Percentiles rank a stretch among this genome's conserved stretches.
phyloP scores from a whole-genome alignment of 2,113 vertebrate species.

The Sebastes fasciatus region DNA sequence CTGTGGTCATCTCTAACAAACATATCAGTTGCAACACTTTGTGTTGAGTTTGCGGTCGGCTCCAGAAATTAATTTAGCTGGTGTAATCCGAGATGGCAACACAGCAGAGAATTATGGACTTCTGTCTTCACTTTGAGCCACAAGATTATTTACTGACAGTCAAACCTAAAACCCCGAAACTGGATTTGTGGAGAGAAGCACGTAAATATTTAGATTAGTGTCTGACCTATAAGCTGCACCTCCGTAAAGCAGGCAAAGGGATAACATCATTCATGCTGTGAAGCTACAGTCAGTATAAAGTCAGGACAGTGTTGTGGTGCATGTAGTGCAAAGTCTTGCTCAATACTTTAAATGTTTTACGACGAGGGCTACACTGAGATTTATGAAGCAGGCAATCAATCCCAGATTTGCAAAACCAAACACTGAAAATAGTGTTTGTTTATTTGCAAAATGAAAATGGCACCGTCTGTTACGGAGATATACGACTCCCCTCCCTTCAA shows the following conservation, averaged over 20 bases:
- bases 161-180: constrained; percentile 41
- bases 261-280: constrained; percentile 38
- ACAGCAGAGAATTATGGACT: constrained; percentile 36
- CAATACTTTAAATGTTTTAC: not conserved
- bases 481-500: constrained; percentile 27
- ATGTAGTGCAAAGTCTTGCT: constrained; percentile 1
- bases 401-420: constrained; percentile 61
- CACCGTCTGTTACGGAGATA: constrained; percentile 32
- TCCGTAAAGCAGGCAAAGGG: constrained; percentile 35
- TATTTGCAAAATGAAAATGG: constrained; percentile 36
- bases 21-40: constrained; percentile 44
- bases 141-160: constrained; percentile 62
- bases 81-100: constrained; percentile 22
- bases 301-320: not conserved
- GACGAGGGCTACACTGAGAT: constrained; percentile 29
- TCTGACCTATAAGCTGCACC: constrained; percentile 48
- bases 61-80: constrained; percentile 44
- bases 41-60: constrained; percentile 41
- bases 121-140: constrained; percentile 49
- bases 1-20: constrained; percentile 22
- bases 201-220: constrained; percentile 66
- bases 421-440: constrained; percentile 45
- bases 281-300: constrained; percentile 19
- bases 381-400: constrained; percentile 50
- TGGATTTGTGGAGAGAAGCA: constrained; percentile 45